These are phyloP conservation scores for Siphlonurus alternatus DNA, from an alignment of 2,888 invertebrate species.

Conservation along the genomic window DNA sequence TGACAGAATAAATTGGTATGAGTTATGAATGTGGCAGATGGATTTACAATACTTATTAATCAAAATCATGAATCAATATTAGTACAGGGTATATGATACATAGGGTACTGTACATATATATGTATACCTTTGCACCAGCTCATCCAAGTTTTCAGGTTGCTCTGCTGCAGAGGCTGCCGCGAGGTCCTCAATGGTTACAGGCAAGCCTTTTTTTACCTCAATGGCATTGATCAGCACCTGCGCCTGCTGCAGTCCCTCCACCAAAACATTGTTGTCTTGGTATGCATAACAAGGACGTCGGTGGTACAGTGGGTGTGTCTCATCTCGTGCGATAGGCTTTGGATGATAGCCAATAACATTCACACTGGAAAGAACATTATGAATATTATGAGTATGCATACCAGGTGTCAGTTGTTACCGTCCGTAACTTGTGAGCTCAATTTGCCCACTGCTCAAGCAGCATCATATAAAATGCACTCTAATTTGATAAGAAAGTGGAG, in stretches of 20 bases:
- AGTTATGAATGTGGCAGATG: too few species aligned
- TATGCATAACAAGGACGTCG: slow-evolving; percentile 30
- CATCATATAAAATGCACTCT: too few species aligned
- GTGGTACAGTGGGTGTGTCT: slow-evolving; percentile 49
- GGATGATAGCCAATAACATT: slow-evolving; percentile 31
- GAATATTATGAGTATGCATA: too few species aligned
- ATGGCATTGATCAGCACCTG: slow-evolving; percentile 66
- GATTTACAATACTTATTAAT: too few species aligned
- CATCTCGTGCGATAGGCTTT: slow-evolving; percentile 28
- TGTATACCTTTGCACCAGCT: slow-evolving; percentile 35
- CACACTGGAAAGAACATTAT: too few species aligned
- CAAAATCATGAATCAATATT: too few species aligned
- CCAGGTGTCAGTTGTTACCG: too few species aligned
- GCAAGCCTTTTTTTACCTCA: slow-evolving; percentile 40
- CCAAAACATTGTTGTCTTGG: slow-evolving; percentile 40
- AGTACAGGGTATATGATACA: too few species aligned
- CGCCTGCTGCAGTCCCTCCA: slow-evolving; percentile 61
- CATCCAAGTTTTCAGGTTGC: slow-evolving; percentile 34
- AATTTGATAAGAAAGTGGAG: too few species aligned
- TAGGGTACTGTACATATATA: neutral
- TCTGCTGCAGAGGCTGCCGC: slow-evolving; percentile 29
- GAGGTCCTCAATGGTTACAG: slow-evolving; percentile 36
- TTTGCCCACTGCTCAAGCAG: too few species aligned
- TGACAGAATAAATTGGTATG: too few species aligned
- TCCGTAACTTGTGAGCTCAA: too few species aligned